Evolutionary conservation across 2,888 invertebrate genomes (phyloP).

Genomic region (Drosophila engyochracea): DNA sequence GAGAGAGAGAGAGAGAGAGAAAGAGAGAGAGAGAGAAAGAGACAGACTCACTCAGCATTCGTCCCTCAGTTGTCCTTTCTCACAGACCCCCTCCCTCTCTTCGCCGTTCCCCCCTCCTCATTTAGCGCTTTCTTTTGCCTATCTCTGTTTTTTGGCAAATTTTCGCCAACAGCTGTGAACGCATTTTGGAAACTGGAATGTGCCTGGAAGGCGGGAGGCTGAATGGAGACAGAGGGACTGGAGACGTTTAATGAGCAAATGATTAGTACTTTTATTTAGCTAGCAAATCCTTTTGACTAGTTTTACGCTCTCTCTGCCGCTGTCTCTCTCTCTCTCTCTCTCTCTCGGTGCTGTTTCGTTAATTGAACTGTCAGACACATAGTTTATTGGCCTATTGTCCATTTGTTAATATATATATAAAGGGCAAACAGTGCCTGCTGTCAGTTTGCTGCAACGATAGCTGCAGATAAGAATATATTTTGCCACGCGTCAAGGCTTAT

Average conservation of each 20-base stretch:
- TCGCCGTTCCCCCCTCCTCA: not conserved
- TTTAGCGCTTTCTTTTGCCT: conserved; percentile 23
- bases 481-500: conserved; percentile 38
- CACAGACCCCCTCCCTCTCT: not conserved
- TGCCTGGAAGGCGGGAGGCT: not conserved
- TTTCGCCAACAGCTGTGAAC: conserved; percentile 61
- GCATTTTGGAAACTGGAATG: conserved; percentile 21
- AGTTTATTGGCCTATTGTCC: conserved; percentile 30
- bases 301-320: conserved; percentile 13
- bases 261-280: conserved; percentile 68
- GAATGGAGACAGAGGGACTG: not conserved
- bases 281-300: conserved; percentile 39
- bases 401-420: conserved; percentile 32
- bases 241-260: conserved; percentile 73
- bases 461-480: conserved; percentile 23
- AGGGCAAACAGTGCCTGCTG: conserved; percentile 16
- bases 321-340: not conserved
- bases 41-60: conserved; percentile 1
- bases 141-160: conserved; percentile 45
- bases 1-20: no score
- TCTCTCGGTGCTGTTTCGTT: conserved; percentile 15
- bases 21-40: not conserved
- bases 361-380: conserved; percentile 57
- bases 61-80: conserved; percentile 52
- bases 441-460: conserved; percentile 11